Evolutionary conservation across 2,797 vertebrate species (phyloP), one percentile per base, ranked within the genome.

Genomic region (Gymnothorax javanicus): DNA sequence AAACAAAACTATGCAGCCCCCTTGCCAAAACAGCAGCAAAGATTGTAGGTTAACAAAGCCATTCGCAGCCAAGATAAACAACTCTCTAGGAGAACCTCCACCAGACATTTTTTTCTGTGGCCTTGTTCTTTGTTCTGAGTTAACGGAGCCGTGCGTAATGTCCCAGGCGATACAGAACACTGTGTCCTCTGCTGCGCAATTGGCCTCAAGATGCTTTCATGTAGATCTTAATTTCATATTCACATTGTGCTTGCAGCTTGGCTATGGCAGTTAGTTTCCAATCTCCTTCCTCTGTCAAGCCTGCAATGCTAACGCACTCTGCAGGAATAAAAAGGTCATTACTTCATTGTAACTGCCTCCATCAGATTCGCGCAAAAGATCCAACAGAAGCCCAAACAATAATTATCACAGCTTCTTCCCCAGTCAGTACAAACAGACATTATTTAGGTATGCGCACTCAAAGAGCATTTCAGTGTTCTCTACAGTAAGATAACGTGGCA

Each of bases 161-260:
- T 75, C 88, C 67, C 6, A 25, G 64, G 62, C 25, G 60, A 33
- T 20, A 62, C 50, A 13, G 43, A 25, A 77, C 56, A 12, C 20
- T 75, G 62, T 25, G 57, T 84, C 15, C 15, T 25, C 27, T 79
- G 88, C 71, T 59, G 56, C 43, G 52, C 50, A 85, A 85, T 43
- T 27, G 84, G 57, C 69, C 54, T 43, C 59, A 33, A 23, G 77
- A 82, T 83, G 59, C 9, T 82, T 75, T 87, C 75, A 52, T 62
- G 67, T 67, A 77, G 67, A 87, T 67, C 79, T 50, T 58, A 57
- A 73, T 82, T 85, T 60, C 82, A 77, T 27, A 85, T 54, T 73
- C 7, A 25, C 52, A 50, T 75, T 58, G 59, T 0, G 13, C 43
- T 54, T n/a, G 59, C 25, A 71, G 64, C 43, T 13, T n/a, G 6